Conservation (phyloP, 2,113 vertebrate species). For the Pycnonotus jocosus region DNA sequence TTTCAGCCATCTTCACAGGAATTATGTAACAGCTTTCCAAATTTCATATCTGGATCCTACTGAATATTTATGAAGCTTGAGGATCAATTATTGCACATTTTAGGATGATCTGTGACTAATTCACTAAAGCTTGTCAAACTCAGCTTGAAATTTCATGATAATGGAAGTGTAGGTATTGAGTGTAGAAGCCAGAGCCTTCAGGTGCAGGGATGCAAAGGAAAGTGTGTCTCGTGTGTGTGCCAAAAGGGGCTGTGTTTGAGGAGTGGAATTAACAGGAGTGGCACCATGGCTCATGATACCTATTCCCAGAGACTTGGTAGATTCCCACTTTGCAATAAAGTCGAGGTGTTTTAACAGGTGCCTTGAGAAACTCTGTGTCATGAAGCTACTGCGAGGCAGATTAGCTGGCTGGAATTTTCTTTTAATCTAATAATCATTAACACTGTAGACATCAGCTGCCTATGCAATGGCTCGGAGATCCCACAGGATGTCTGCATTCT, state of each 20-base stretch:
- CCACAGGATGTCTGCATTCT: neutral
- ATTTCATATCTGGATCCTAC: neutral
- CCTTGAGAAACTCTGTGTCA: neutral
- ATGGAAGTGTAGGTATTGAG: neutral
- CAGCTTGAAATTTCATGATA: neutral
- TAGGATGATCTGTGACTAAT: neutral
- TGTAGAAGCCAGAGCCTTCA: neutral
- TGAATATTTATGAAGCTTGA: neutral
- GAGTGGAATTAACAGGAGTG: neutral
- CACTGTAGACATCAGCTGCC: neutral
- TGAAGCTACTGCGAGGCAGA: neutral
- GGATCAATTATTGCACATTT: neutral
- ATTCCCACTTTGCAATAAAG: neutral
- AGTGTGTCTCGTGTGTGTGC: neutral
- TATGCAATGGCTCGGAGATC: neutral
- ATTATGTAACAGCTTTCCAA: neutral
- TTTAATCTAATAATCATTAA: neutral
- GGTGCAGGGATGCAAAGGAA: neutral
- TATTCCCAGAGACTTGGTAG: neutral
- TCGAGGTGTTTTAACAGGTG: neutral
- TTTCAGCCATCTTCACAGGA: neutral
- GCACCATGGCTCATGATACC: fast-evolving
- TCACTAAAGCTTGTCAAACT: neutral
- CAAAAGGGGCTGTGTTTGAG: neutral
- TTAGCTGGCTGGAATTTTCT: neutral